These are phyloP conservation scores for Pipistrellus kuhlii DNA, from an alignment of 2,797 vertebrate genomes.

Conservation along the genomic window DNA sequence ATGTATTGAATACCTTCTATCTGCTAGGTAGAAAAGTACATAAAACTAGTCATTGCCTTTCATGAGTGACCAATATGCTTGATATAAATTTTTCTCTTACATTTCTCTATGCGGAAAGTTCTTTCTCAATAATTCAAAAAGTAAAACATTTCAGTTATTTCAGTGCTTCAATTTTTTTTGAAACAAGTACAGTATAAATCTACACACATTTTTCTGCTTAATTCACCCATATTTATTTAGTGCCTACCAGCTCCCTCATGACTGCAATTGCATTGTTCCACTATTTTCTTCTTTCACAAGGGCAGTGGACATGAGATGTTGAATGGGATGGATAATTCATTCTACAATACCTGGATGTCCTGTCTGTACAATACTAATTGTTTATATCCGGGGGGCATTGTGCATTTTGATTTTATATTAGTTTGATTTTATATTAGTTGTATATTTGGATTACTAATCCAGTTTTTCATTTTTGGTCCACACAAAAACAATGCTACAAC, in stretches of 20 bases:
- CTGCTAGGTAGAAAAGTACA: background rate
- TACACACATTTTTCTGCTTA: background rate
- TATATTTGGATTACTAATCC: background rate
- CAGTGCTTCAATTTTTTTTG: background rate
- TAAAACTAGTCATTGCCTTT: background rate
- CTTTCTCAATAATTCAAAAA: conserved; percentile 11
- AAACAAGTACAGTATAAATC: background rate
- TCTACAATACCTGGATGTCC: background rate
- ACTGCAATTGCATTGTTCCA: background rate
- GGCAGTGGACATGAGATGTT: background rate
- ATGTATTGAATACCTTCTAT: conserved; percentile 3
- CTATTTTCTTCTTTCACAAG: background rate
- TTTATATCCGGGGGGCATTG: background rate
- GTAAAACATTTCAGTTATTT: background rate
- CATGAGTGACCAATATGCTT: background rate
- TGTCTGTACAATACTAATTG: background rate
- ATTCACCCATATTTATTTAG: background rate
- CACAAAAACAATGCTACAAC: background rate
- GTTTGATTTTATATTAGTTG: conserved; percentile 14
- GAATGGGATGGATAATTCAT: background rate
- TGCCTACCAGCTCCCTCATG: background rate
- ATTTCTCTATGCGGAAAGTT: background rate
- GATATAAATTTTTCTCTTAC: background rate
- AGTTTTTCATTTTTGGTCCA: background rate
- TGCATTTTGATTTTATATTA: conserved; percentile 1